Evolutionary conservation across 2,113 vertebrate species (phyloP), one percentile per base, ranked within the genome.

Genomic region (Triplophysa rosa): DNA sequence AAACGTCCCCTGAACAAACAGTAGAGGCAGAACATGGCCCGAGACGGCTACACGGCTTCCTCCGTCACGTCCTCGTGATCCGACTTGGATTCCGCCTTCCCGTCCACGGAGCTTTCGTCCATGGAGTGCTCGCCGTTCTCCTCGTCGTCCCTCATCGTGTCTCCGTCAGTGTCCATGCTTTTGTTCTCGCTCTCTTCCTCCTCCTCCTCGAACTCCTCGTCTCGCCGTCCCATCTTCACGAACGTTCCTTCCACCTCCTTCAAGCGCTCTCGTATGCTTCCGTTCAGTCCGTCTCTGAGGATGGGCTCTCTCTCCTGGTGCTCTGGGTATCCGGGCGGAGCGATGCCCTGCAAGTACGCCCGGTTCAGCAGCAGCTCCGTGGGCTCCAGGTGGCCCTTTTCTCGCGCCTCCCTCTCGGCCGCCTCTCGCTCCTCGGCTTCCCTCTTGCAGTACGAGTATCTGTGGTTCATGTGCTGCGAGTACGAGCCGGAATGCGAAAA

Each of bases 381-480:
- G 89, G 97, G 95, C 92, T 99, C 98, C 87, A 98, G 90, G 90
- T 96, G 96, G 83, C 96, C 97, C 89, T 98, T 98, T 81, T 98
- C 96, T 3, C 96, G 94, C 78, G 96, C 97, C 93, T 98, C 97
- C 86, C 98, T 78, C 92, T 98, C 96, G 0, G 97, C 97, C 0
- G 97, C 98, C 92, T 99, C 97, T 83, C 98, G 93, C 93, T 98
- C 98, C 92, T 99, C 98, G 0, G 98, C 98, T 92, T 99, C 98
- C 84, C 98, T 90, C 92, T 99, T 99, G 95, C 98, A 99, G 95
- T 99, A 99, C 84, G 98, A 99, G 92, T 99, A 99, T 88, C 98
- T 95, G 94, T 99, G 98, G 90, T 99, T 99, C 98, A 99, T 99
- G 95, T 99, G 98, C 93, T 99, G 97, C 3, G 97, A 99, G 91